A percentile compares a stretch with the other conserved stretches of the same genome.
Conservation (phyloP, 1,140 invertebrate genomes). For the Camponotus vicinus region DNA sequence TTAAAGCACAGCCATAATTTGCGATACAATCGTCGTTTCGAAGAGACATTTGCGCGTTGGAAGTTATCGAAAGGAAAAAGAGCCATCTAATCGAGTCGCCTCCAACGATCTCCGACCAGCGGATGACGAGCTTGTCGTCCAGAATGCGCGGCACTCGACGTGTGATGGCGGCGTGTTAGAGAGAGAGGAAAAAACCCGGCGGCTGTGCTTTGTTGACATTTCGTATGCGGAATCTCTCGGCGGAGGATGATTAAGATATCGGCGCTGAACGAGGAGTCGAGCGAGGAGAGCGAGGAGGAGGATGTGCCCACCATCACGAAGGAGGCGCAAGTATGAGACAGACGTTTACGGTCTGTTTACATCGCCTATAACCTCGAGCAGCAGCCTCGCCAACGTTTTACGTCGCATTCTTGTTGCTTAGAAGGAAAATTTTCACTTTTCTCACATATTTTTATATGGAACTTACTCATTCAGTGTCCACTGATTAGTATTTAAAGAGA, state of each 20-base stretch:
- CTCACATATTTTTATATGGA: too few species aligned
- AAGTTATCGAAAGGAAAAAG: not conserved
- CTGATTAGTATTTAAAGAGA: too few species aligned
- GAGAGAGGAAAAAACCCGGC: constrained; percentile 29
- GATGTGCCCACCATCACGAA: constrained; percentile 87
- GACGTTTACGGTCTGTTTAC: not conserved
- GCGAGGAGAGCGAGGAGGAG: constrained; percentile 88
- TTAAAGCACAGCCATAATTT: too few species aligned
- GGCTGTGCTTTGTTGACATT: constrained; percentile 69
- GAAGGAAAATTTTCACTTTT: too few species aligned
- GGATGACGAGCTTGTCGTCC: not conserved
- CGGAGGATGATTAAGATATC: constrained; percentile 89
- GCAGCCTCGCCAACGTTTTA: too few species aligned
- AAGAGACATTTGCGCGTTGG: too few species aligned
- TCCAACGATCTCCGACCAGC: not conserved
- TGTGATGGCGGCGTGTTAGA: constrained; percentile 51
- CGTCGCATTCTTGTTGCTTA: too few species aligned
- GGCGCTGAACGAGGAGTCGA: constrained; percentile 89
- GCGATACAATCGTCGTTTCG: too few species aligned
- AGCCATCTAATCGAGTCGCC: not conserved
- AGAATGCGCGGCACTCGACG: not conserved
- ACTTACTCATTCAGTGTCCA: too few species aligned
- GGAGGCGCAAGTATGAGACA: constrained; percentile 88
- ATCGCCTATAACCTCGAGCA: constrained; percentile 66
- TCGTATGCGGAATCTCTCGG: not conserved